Base-by-base conservation (phyloP, 2,797 vertebrate species). In the Anguilla anguilla region DNA sequence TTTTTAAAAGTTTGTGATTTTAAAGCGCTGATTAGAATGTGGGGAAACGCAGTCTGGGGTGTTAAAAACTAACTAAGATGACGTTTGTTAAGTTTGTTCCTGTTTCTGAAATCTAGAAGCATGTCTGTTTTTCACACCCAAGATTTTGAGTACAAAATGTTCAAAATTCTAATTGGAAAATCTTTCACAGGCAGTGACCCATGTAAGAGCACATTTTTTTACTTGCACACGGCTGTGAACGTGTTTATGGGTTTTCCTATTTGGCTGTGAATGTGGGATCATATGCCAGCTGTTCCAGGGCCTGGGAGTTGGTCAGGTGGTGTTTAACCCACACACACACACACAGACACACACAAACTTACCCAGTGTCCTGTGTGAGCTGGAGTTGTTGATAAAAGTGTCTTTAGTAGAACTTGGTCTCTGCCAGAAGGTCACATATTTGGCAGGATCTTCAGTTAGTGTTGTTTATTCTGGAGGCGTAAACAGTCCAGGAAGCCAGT, bases 401-500 rank as follows among this genome's bases (percentile, higher is more conserved):
- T 69, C 82, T 13, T 72, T 39, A 25, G 13, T 64, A n/a, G 17
- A 61, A 57, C 72, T 55, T 35, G 35, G 28, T 61, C 35, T 43
- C 17, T 61, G 53, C 17, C 53, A 7, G 51, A 25, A 67, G 28
- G 72, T 13, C 35, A 46, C 25, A 22, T 6, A 49, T 72, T 85
- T 88, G 72, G 84, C 87, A 11, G 51, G n/a, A 81, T 85, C 82
- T 84, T 61, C 87, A 67, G 72, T 15, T 15, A 2, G 55, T 49
- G 79, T 3, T n/a, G 59, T 83, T 64, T 83, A 88, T 51, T 46
- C 39, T 81, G 39, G n/a, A 74, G 7, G 3, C 4, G 46, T 81
- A 81, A 6, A 39, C 67, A 43, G 35, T 81, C 69, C 31, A 74
- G 69, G 77, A 81, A 81, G 59, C 35, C 15, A 49, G 13, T 46